Evolutionary conservation across 2,888 invertebrate genomes (phyloP), one percentile per base, ranked within the genome.

Genomic region (Tipula vernalis): DNA sequence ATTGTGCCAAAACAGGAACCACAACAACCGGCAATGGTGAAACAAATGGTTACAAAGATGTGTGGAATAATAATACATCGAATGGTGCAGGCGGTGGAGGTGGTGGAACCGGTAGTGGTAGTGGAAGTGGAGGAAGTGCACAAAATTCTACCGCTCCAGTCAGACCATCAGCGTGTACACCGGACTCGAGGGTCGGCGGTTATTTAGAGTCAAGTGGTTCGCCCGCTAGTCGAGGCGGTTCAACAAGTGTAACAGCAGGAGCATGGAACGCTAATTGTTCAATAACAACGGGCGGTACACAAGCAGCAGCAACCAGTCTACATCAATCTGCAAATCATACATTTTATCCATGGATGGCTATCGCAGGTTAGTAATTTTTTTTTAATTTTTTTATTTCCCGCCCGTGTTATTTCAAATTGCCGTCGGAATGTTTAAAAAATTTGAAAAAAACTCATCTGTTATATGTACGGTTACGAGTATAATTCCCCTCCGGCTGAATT

Each of bases 331-430:
- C 94, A 93, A 96, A 95, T 92, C 97, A 98, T 94, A 97, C 97
- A 91, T 98, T 98, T 94, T 98, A 98, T 93, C 98, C 98, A 90
- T 98, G 98, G 98, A 98, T 98, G 98, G 98, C 98, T 93, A 98
- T 98, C 94, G 98, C 98, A 98, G 98, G 98, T 98, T 92, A 95
- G 96, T 90, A 87, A 36, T 12, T 83, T 83, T n/a, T 8, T 15
- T 15, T 36, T 2, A 39, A 39, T 39, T 39, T n/a, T 36, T 39
- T 84, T n/a, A 39, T 39, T 41, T 84, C 84, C 84, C 84, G 84
- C 84, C 84, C 39, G 41, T 84, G 13, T 15, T 39, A 71, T 28
- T 3, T 71, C 8, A 28, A 18, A 10, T 13, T 84, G n/a, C 84
- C 84, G 84, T 39, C 84, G 84, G 84, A 84, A n/a, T 39, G 39